Evolutionary conservation across 2,888 invertebrate species (phyloP), one percentile per base, ranked within the genome.

Genomic region (Napeogenes sylphis): DNA sequence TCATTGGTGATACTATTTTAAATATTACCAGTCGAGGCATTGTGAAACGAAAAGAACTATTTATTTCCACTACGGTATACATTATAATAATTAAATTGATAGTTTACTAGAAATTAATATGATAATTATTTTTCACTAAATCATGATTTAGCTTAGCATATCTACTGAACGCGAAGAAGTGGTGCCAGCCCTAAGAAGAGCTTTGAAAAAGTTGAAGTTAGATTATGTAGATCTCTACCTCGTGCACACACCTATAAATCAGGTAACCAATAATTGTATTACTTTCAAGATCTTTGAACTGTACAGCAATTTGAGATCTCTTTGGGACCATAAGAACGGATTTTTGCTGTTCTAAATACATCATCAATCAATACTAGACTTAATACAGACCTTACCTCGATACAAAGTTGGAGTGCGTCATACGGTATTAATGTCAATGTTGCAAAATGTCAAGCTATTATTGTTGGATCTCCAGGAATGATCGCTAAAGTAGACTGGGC

Each of bases 1-100:
- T 21, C 21, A 21, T 93, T 1, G 93, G 93, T 0, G 75, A 80
- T 38, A 93, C 90, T 0, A 82, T 93, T 8, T 78, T 79, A 14
- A 85, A 89, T 46, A 91, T 87, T 62, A 80, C 92, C 21, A 73
- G 74, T 1, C 86, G 88, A 21, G 91, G 92, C 0, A 75, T 83
- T 0, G 85, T 93, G 2, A 90, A 77, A 70, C 81, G 87, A 55
- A 82, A 83, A 35, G 82, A 87, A 1, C 60, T 87, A 0, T 86
- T 83, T 61, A 67, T 87, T n/a, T 83, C 84, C 21, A 84, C 84
- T 8, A 87, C 86, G 80, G 86, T 85, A 68, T 21, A 65, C 69
- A 68, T 47, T 4, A 2, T 6, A 35, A 5, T 35, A 21, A 21
- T 21, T 21, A 21, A 21, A 21, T 21, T 21, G 21, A 21, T 21